Conservation (phyloP, 2,888 invertebrate species). For the Onthophagus sagittarius region DNA sequence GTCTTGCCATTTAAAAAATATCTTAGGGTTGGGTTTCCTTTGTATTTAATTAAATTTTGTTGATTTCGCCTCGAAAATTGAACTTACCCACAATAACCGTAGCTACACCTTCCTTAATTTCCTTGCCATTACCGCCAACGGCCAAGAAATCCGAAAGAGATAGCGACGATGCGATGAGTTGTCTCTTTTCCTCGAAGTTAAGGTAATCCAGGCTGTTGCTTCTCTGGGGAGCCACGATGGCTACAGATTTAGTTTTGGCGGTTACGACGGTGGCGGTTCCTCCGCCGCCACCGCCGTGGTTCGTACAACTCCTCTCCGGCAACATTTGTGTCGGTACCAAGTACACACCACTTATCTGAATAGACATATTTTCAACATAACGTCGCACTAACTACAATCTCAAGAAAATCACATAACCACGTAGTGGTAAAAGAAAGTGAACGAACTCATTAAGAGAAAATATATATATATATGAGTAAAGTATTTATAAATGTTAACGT, state of each 20-base stretch:
- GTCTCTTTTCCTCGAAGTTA: conserved; percentile 88
- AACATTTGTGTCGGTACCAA: conserved; percentile 38
- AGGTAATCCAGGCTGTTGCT: conserved; percentile 85
- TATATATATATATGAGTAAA: not conserved
- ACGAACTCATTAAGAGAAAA: not conserved
- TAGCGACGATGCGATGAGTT: conserved; percentile 82
- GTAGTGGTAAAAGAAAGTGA: not conserved
- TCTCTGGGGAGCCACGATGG: conserved; percentile 67
- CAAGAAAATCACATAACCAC: no score
- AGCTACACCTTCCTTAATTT: conserved; percentile 41
- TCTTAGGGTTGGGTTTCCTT: no score
- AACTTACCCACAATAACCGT: conserved; percentile 45
- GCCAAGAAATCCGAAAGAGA: conserved; percentile 74
- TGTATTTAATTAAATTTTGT: no score
- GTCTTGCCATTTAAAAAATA: no score
- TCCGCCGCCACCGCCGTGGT: not conserved
- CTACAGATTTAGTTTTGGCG: conserved; percentile 55
- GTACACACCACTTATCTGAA: conserved; percentile 40
- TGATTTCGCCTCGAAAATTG: not conserved
- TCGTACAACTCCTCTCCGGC: conserved; percentile 37
- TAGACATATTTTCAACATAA: conserved; percentile 34
- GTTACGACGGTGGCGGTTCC: conserved; percentile 19
- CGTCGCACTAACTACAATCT: not conserved
- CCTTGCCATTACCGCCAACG: conserved; percentile 30
- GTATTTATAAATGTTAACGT: not conserved